Evolutionary conservation across 2,888 invertebrate genomes (phyloP), one percentile per base, ranked within the genome.

Genomic region (Eupithecia pulchellata): DNA sequence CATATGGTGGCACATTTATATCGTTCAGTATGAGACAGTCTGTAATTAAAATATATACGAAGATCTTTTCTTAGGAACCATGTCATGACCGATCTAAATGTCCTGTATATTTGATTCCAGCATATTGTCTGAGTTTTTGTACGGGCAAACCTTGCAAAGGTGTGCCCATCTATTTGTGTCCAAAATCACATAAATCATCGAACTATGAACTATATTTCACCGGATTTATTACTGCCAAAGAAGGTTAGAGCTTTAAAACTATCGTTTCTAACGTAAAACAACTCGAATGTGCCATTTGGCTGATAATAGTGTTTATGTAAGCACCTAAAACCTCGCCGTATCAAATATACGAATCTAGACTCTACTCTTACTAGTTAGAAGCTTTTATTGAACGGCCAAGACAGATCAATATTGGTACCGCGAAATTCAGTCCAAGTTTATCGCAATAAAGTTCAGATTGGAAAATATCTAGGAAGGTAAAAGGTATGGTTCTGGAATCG

Each of bases 221-320:
- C 20, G 25, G 36, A 69, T 70, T 70, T 62, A 66, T 36, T 57
- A 61, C 55, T 29, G 17, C 25, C 27, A 55, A 70, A 52, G 34
- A 64, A 70, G 25, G 52, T 65, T 62, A 66, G 39, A 55, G 32
- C 62, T 66, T 36, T 32, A 65, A 34, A 61, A 65, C 42, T 65
- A 68, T 70, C 58, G 52, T 61, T 68, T 67, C 47, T 60, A 17
- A 4, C 63, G 58, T 39, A 20, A 61, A 60, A 47, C 47, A 67
- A 34, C 64, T 64, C 52, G 14, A 64, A 69, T 6, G 57, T 42
- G 68, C 61, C 60, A 64, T 61, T 61, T 36, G n/a, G 61, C 60
- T 30, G 30, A 60, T 32, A n/a, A 52, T 52, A 64, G 67, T 65
- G 65, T 71, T 62, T 64, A 71, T 32, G 62, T 61, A 71, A 67